Conservation (phyloP, 2,797 vertebrate species). For the Calcarius lapponicus region DNA sequence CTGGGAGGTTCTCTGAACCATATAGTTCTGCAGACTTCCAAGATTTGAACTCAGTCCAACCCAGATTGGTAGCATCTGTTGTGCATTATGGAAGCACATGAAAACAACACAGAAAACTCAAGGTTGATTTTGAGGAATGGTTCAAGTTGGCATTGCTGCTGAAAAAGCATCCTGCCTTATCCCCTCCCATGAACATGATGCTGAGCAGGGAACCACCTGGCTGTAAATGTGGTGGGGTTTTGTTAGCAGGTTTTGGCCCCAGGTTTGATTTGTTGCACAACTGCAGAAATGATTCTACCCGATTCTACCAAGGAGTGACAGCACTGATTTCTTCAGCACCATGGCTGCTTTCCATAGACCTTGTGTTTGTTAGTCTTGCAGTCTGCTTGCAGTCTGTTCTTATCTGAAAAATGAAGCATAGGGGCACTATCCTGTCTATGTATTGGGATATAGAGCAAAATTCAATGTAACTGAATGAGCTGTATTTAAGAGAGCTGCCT, state of each 20-base stretch:
- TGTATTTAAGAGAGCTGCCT: not conserved
- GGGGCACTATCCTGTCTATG: not conserved
- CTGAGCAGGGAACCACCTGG: not conserved
- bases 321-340: not conserved
- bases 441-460: not conserved
- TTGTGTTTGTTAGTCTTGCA: not conserved
- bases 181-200: not conserved
- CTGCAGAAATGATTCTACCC: not conserved
- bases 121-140: not conserved
- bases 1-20: not conserved
- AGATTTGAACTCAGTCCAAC: not conserved
- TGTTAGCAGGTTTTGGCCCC: not conserved
- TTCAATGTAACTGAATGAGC: not conserved
- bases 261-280: not conserved
- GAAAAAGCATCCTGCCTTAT: not conserved
- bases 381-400: not conserved
- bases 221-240: not conserved
- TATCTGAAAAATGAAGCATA: not conserved
- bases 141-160: not conserved
- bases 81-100: not conserved
- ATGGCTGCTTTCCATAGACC: not conserved
- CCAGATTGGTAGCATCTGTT: conserved; percentile 27
- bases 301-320: not conserved
- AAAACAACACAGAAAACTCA: not conserved
- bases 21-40: not conserved